phyloP scores from a whole-genome alignment of 2,797 vertebrate genomes.

The Takifugu rubripes region DNA sequence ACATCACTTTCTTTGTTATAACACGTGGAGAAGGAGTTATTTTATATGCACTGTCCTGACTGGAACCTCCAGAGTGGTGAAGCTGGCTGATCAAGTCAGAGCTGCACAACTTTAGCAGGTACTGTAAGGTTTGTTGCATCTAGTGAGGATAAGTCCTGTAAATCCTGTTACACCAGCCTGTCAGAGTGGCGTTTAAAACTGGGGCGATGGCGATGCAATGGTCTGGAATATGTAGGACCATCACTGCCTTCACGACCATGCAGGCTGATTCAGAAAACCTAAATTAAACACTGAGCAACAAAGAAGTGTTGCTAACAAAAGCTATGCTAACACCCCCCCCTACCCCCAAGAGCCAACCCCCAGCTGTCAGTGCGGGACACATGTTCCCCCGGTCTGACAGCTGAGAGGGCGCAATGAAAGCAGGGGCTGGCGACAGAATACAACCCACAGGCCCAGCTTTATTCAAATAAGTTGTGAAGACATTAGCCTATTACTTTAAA shows the following conservation, averaged over 20 bases:
- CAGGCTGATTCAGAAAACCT: not conserved
- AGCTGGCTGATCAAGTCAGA: constrained; percentile 19
- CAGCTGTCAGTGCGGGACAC: constrained; percentile 61
- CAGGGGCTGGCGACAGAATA: constrained; percentile 12
- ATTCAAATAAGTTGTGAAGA: constrained; percentile 24
- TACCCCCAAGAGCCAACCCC: not conserved
- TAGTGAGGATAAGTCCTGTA: constrained; percentile 50
- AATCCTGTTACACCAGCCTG: constrained; percentile 73
- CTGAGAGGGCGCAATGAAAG: constrained; percentile 42
- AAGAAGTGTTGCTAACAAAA: constrained; percentile 44
- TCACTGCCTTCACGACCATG: not conserved
- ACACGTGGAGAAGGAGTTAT: too few relatives aligned
- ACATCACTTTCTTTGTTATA: too few relatives aligned
- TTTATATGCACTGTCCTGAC: constrained; percentile 9
- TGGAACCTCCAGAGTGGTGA: not conserved
- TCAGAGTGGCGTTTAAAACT: constrained; percentile 33
- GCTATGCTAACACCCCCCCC: constrained; percentile 39
- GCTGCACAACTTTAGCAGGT: constrained; percentile 30
- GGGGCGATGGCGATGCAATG: not conserved
- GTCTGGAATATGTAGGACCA: not conserved
- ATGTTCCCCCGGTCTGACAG: constrained; percentile 64
- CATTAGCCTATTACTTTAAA: constrained; percentile 18
- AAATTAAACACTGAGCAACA: constrained; percentile 16
- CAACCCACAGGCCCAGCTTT: constrained; percentile 49
- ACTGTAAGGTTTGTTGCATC: constrained; percentile 29